Base-by-base conservation (phyloP, 2,113 vertebrate species). In the Lophochroa leadbeateri region DNA sequence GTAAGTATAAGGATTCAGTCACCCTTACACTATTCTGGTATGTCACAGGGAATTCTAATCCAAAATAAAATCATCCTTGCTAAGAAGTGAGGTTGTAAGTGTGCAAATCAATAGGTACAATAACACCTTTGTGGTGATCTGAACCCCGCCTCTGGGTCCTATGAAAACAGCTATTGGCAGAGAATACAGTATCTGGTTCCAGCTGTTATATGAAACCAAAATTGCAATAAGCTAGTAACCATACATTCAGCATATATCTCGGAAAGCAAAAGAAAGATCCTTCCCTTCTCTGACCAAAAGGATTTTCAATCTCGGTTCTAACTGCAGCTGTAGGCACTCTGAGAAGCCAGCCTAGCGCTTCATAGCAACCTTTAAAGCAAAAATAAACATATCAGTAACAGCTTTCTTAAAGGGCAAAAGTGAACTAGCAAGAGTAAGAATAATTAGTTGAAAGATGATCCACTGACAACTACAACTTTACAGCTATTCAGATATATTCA, bases 11-110 rank as follows among this genome's bases (percentile, higher is more conserved):
- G 27, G 9, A 89, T 20, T 33, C 20, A 64, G 21, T 35, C 27
- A 58, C 41, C 15, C 9, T 90, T 60, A 55, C 10, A 13, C 20
- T 74, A 39, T 61, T 82, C 35, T 72, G 7, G 55, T 72, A 80
- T 39, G 17, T 35, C 37, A 60, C 0, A 0, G 6, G 3, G 9
- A 4, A 61, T 11, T 7, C 21, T 70, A 49, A 78, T 63, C n/a
- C 44, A 88, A 70, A 88, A 83, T 35, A 57, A 67, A 50, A 3
- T 39, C 37, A 67, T 86, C 37, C 43, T 63, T 83, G 4, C 25
- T 77, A 58, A 80, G 25, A 46, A 70, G 69, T 41, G 25, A 65
- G 50, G 5, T 44, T 74, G 20, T 19, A 14, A 70, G 29, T 24
- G 16, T 74, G n/a, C 33, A 80, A 92, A 76, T n/a, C 27, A 17